A percentile compares a stretch with the other conserved stretches of the same genome.
Conservation (phyloP, 2,797 vertebrate genomes). For the Fratercula arctica region DNA sequence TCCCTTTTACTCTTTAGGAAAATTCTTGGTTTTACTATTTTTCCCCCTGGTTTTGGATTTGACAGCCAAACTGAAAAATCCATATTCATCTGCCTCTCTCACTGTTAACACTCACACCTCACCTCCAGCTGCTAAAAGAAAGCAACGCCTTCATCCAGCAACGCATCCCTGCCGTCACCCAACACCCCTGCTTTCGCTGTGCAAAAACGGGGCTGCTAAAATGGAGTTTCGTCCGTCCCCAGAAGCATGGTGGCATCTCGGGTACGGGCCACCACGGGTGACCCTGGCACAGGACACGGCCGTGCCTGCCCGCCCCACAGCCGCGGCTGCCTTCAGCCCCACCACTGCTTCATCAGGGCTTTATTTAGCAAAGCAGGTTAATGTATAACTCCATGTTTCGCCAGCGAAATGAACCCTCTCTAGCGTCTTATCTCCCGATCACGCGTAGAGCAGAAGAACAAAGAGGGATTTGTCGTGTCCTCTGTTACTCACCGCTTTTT, state of each 20-base stretch:
- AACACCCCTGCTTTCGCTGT: neutral
- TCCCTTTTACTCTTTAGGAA: neutral
- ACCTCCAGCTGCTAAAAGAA: conserved; percentile 23
- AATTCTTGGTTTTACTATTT: neutral
- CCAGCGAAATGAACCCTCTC: neutral
- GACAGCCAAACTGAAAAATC: conserved; percentile 16
- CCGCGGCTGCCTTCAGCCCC: neutral
- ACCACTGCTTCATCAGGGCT: conserved; percentile 13
- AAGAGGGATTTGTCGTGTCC: conserved; percentile 27
- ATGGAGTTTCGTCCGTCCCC: neutral
- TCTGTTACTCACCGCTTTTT: neutral
- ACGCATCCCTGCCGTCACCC: neutral
- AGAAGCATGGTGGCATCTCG: neutral
- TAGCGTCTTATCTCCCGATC: neutral
- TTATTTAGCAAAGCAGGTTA: conserved; percentile 42
- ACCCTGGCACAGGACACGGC: neutral
- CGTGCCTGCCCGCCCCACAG: fast-evolving
- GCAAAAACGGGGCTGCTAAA: neutral
- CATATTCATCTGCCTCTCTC: conserved; percentile 33
- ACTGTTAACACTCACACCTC: neutral
- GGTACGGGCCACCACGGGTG: fast-evolving
- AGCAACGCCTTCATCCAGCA: neutral
- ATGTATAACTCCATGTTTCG: conserved; percentile 49
- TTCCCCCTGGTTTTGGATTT: neutral
- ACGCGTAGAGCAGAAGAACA: conserved; percentile 42